Evolutionary conservation across 2,113 vertebrate species (phyloP).

Genomic region (Gymnarchus niloticus): DNA sequence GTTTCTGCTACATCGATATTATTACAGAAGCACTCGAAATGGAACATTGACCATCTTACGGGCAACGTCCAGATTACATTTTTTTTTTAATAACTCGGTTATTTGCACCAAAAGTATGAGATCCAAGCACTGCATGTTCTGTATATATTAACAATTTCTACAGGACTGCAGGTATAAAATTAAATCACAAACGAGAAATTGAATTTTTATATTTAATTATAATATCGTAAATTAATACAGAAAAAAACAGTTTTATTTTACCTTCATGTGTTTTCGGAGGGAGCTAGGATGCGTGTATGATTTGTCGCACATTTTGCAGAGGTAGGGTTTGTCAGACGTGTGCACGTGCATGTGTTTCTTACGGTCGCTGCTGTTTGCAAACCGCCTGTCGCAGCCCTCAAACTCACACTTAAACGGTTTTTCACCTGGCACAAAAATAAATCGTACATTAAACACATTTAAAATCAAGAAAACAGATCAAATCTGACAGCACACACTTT

Average conservation of each 20-base stretch:
- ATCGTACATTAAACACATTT: not conserved
- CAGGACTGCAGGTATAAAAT: not conserved
- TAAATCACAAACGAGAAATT: not conserved
- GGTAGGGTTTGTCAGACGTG: slow-evolving; percentile 96
- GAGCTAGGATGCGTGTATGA: slow-evolving; percentile 98
- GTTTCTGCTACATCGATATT: not conserved
- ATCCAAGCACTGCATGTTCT: not conserved
- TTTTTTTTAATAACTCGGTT: not conserved
- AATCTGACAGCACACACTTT: not conserved
- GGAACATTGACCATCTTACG: too few species aligned
- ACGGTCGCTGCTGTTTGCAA: slow-evolving; percentile 98
- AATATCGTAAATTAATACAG: not conserved
- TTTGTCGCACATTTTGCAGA: slow-evolving; percentile 99
- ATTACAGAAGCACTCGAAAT: not conserved
- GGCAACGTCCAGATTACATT: not conserved
- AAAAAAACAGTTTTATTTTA: slow-evolving; percentile 52
- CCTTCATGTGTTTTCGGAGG: slow-evolving; percentile 99
- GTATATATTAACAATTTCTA: not conserved
- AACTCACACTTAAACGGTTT: slow-evolving; percentile 99
- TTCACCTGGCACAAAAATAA: slow-evolving; percentile 70
- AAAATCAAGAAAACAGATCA: not conserved
- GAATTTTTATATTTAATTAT: not conserved
- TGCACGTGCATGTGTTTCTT: slow-evolving; percentile 99
- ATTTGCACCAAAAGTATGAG: not conserved
- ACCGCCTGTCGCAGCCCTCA: slow-evolving; percentile 95